Percentiles rank a stretch among this genome's conserved stretches.
Evolutionary conservation across 2,797 vertebrate species (phyloP).

Genomic region (Bucorvus abyssinicus): DNA sequence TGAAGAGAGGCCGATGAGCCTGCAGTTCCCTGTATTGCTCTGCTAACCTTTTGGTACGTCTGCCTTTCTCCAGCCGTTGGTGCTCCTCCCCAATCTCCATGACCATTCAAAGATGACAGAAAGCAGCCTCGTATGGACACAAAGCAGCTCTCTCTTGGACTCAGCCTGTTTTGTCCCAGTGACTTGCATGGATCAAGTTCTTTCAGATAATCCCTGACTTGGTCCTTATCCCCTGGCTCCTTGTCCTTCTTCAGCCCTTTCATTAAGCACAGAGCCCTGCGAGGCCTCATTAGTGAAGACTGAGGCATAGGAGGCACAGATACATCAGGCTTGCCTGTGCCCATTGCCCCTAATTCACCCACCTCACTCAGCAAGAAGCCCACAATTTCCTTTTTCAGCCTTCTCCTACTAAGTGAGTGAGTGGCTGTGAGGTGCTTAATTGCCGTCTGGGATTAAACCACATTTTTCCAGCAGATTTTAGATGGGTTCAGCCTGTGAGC

Average conservation of each 20-base stretch:
- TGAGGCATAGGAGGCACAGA: neutral
- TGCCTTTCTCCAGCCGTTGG: neutral
- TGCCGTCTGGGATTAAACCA: accelerated
- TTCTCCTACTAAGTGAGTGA: neutral
- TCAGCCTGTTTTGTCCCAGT: neutral
- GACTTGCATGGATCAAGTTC: neutral
- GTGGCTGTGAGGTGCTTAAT: no score
- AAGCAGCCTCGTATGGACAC: no score
- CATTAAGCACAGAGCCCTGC: neutral
- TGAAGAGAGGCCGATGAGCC: neutral
- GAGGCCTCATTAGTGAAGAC: neutral
- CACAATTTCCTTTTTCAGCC: neutral
- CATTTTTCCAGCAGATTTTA: neutral
- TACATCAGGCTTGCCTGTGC: neutral
- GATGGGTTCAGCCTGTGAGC: neutral
- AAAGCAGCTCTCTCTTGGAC: neutral
- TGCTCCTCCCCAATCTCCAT: neutral
- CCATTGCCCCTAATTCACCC: neutral
- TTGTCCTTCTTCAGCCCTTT: neutral
- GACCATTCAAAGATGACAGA: neutral
- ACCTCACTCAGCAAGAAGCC: neutral
- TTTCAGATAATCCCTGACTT: neutral
- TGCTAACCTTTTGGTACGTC: neutral
- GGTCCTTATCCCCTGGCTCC: neutral
- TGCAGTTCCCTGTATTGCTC: neutral